Evolutionary conservation across 2,888 invertebrate genomes (phyloP).

Genomic region (Nomada fucata): DNA sequence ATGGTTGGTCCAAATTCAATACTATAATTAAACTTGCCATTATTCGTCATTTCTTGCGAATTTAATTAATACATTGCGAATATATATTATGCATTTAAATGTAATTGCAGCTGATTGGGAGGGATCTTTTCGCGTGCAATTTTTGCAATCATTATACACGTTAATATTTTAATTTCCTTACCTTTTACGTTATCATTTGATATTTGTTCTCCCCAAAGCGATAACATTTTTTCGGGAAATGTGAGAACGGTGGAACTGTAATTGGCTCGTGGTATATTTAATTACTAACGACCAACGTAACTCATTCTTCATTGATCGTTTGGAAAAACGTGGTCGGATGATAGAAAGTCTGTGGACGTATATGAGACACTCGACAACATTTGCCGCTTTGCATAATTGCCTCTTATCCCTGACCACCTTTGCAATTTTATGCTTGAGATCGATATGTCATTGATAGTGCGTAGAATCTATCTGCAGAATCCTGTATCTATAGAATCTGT

Average conservation of each 20-base stretch:
- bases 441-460: neutral
- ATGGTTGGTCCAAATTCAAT: constrained; percentile 87
- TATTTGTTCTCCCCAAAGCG: no score
- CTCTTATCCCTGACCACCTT: neutral
- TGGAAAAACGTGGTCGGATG: constrained; percentile 12
- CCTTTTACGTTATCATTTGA: no score
- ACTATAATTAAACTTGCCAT: constrained; percentile 2
- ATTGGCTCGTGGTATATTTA: no score
- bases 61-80: neutral
- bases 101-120: no score
- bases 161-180: no score
- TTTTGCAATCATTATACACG: no score
- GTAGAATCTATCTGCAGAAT: no score
- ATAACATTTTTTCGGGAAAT: no score
- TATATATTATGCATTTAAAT: no score
- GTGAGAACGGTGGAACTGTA: no score
- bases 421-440: neutral
- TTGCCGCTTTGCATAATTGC: constrained; percentile 7
- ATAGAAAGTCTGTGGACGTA: constrained; percentile 6
- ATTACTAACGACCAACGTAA: neutral
- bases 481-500: no score
- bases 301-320: neutral
- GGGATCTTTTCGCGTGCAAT: no score
- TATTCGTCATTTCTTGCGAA: neutral
- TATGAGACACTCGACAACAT: constrained; percentile 15